Conservation (phyloP, 2,113 vertebrate species). For the Pycnonotus jocosus region DNA sequence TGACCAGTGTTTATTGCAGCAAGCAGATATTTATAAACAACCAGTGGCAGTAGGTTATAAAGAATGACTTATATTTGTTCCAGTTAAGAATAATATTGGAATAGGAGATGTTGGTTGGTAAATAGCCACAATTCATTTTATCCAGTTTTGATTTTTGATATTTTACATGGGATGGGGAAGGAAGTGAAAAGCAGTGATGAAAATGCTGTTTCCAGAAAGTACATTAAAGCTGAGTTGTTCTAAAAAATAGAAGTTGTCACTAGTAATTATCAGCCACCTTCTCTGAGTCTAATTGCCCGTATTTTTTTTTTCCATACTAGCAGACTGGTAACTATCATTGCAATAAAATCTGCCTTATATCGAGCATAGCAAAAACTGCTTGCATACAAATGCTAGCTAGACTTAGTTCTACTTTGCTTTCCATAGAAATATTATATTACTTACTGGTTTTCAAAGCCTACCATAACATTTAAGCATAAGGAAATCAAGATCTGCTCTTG, state of each 20-base stretch:
- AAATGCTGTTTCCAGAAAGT: constrained; percentile 55
- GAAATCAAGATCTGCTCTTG: constrained; percentile 9
- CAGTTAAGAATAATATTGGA: constrained; percentile 53
- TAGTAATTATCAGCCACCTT: constrained; percentile 44
- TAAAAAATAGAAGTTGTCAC: constrained; percentile 45
- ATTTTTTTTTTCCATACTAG: not conserved
- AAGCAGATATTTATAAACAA: constrained; percentile 83
- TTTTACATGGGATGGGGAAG: constrained; percentile 25
- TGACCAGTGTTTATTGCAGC: constrained; percentile 83
- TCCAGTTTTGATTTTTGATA: constrained; percentile 54
- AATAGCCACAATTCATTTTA: constrained; percentile 44
- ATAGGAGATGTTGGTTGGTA: constrained; percentile 50
- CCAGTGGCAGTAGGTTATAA: constrained; percentile 54
- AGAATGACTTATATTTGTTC: constrained; percentile 56
- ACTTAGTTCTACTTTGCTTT: constrained; percentile 5
- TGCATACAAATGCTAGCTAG: not conserved
- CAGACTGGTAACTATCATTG: not conserved
- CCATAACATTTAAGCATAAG: constrained; percentile 19
- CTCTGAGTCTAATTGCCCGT: not conserved
- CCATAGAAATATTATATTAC: not conserved
- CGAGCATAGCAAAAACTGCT: constrained; percentile 10
- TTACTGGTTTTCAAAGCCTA: constrained; percentile 45
- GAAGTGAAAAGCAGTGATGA: constrained; percentile 56
- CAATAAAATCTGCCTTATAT: constrained; percentile 52
- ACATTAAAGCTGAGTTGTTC: constrained; percentile 60